Conservation (phyloP, 2,888 invertebrate genomes). For the Tetanocera ferruginea region DNA sequence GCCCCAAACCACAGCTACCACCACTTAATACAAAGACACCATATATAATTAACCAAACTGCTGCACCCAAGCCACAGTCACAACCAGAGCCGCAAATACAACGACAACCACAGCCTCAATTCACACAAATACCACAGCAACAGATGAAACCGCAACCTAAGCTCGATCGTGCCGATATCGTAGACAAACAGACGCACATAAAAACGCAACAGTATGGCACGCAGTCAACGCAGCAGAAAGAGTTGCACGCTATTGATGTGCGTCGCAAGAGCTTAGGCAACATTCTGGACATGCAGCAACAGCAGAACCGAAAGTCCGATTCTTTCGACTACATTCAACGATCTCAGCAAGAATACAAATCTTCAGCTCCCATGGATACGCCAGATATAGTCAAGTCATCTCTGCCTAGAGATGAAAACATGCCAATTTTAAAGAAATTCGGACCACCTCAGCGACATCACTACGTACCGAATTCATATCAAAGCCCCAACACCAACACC, state of each 20-base stretch:
- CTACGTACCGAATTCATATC: constrained; percentile 67
- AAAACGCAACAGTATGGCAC: not conserved
- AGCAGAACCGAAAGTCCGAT: constrained; percentile 41
- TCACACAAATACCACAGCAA: constrained; percentile 26
- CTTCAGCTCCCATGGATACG: constrained; percentile 66
- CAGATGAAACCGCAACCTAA: not conserved
- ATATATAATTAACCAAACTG: not conserved
- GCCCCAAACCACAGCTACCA: constrained; percentile 48
- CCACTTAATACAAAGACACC: constrained; percentile 32
- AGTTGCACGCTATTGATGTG: constrained; percentile 46
- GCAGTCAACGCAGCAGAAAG: not conserved
- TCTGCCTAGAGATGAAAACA: constrained; percentile 64
- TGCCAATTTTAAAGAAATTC: constrained; percentile 67
- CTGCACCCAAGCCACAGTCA: not conserved
- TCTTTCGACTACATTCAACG: constrained; percentile 38
- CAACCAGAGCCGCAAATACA: constrained; percentile 26
- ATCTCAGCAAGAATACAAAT: constrained; percentile 57
- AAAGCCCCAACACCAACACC: constrained; percentile 56
- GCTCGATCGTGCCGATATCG: not conserved
- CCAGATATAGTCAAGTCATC: constrained; percentile 68
- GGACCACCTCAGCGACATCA: constrained; percentile 68
- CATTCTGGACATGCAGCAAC: constrained; percentile 53
- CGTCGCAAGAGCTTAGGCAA: constrained; percentile 65
- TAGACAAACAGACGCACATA: not conserved
- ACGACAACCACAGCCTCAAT: constrained; percentile 11